Base-by-base conservation (phyloP, 2,888 invertebrate species). In the Latrodectus elegans region DNA sequence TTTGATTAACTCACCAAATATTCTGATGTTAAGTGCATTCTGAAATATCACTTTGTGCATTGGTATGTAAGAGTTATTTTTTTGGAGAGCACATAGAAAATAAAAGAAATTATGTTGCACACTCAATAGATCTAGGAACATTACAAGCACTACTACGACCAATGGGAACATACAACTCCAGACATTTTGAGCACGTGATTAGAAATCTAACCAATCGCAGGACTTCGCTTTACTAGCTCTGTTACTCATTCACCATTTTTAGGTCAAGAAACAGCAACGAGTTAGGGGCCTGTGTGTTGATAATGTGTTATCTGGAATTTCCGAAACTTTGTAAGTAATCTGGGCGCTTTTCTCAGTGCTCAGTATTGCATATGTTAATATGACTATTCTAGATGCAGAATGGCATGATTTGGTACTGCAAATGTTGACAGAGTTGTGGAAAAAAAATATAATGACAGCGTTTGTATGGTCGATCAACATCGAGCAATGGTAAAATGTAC, bases 181-280 rank as follows among this genome's bases (percentile, higher is more conserved):
- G 87, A 88, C 87, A 83, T 88, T 82, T 68, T 60, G 55, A 68
- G 65, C 88, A 88, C 88, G 79, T 88, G 88, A 88, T 84, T 68
- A 71, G 52, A 71, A 68, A 55, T 65, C 60, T 60, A 51, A 49
- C 88, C 88, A 88, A 88, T 88, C 79, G 26, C 53, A 53, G 17
- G 49, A 49, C 79, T 68, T 60, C 65, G 52, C 60, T 84, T 67
- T 74, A 81, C 88, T 83, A 84, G 88, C 83, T 84, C 64, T 88
- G 88, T 88, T 88, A 88, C 88, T 88, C 88, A 88, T 88, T 88
- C 88, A 88, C 88, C 88, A 88, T 88, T 88, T 88, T 88, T 88
- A 84, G 88, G 88, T 88, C 88, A 88, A 84, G 84, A 88, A 88
- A 83, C 74, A 81, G 81, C 86, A 72, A 81, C 65, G 86, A 76